Evolutionary conservation across 2,888 invertebrate genomes (phyloP).

Genomic region (Drosophila melanosoma): DNA sequence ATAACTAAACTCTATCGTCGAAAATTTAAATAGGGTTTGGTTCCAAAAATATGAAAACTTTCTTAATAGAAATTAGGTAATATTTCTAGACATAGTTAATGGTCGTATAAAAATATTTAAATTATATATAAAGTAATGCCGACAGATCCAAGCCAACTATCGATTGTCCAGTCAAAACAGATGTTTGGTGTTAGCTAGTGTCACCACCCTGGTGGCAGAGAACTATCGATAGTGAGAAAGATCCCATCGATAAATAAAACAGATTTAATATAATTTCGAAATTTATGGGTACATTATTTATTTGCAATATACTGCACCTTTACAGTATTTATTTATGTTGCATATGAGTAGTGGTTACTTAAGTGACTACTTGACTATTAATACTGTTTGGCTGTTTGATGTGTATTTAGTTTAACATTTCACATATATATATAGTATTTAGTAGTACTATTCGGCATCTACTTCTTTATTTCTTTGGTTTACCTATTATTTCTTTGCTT

Average conservation of each 20-base stretch:
- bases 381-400: constrained; percentile 70
- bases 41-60: background rate
- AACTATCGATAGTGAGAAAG: constrained; percentile 23
- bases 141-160: constrained; percentile 3
- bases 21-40: background rate
- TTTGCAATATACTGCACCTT: constrained; percentile 50
- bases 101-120: background rate
- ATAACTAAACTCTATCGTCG: background rate
- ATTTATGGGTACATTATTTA: constrained; percentile 52
- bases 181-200: constrained; percentile 13
- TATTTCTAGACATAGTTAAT: background rate
- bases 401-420: constrained; percentile 48
- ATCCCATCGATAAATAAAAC: background rate
- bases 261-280: constrained; percentile 25
- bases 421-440: constrained; percentile 31
- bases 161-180: constrained; percentile 9
- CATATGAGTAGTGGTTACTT: constrained; percentile 60
- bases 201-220: constrained; percentile 9
- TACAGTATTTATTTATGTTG: constrained; percentile 45
- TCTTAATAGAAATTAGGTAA: background rate
- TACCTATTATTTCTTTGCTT: constrained; percentile 33
- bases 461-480: constrained; percentile 44
- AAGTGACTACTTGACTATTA: constrained; percentile 62
- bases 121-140: background rate
- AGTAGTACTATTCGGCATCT: constrained; percentile 37